phyloP scores from a whole-genome alignment of 2,888 invertebrate genomes.

The Conops quadrifasciatus region DNA sequence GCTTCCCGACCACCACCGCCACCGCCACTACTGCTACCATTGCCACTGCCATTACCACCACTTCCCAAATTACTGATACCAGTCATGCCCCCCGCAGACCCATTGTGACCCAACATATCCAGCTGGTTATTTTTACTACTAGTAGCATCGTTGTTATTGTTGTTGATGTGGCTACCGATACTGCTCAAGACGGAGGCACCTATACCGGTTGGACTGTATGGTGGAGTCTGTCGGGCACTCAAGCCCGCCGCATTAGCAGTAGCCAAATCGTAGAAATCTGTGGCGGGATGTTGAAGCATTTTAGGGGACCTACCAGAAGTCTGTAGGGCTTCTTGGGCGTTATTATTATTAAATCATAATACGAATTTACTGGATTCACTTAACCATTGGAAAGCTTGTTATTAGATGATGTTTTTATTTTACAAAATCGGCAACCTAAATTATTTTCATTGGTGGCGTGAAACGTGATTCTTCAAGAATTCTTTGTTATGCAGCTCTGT shows the following conservation, averaged over 20 bases:
- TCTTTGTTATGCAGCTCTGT: too few species aligned
- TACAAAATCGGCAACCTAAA: conserved; percentile 24
- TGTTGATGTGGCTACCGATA: conserved; percentile 55
- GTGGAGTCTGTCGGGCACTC: conserved; percentile 64
- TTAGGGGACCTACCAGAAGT: conserved; percentile 23
- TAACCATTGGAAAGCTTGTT: too few species aligned
- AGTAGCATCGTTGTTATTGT: conserved; percentile 50
- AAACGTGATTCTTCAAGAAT: too few species aligned
- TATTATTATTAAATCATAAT: too few species aligned
- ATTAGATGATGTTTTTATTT: too few species aligned
- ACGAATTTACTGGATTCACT: too few species aligned
- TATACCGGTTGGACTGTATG: conserved; percentile 63
- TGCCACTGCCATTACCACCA: conserved; percentile 47
- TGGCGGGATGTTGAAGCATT: conserved; percentile 65
- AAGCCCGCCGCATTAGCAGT: conserved; percentile 63
- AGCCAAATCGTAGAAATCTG: conserved; percentile 65
- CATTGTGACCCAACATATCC: conserved; percentile 63
- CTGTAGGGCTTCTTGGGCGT: too few species aligned
- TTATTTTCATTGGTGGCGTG: conserved; percentile 15
- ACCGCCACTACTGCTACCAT: conserved; percentile 47
- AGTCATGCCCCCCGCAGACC: conserved; percentile 45
- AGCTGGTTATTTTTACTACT: conserved; percentile 56
- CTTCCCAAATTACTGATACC: conserved; percentile 45
- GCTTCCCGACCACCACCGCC: conserved; percentile 59
- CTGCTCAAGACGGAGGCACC: conserved; percentile 53